Evolutionary conservation across 2,888 invertebrate genomes (phyloP), one percentile per base, ranked within the genome.

Genomic region (Junonia oenone): DNA sequence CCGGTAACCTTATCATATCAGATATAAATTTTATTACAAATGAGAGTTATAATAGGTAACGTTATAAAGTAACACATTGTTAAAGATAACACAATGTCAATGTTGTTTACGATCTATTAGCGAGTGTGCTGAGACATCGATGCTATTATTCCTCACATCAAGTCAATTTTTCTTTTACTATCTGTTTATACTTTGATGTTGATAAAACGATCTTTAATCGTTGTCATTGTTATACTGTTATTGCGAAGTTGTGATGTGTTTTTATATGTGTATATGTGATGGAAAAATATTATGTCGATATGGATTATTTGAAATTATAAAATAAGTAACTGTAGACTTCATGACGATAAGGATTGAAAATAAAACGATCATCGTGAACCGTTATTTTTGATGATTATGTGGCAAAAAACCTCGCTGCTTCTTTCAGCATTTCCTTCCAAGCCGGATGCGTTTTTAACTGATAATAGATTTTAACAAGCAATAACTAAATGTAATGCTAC

Each of bases 101-200:
- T 37, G 27, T 51, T 45, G 45, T 26, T 33, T 51, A 26, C n/a
- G n/a, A 37, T 22, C 19, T 15, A 26, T 11, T 26, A n/a, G 35
- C 22, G 27, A 37, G n/a, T 45, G 37, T 26, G 27, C 45, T 45
- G 31, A 33, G 31, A 11, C 31, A 37, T 52, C 45, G 17, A 52
- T 52, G 17, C 35, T 45, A 15, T 51, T 55, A 29, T 48, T 38
- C 14, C 55, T 49, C 26, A 45, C 31, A 56, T 52, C 19, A 56
- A 38, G 48, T 13, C 19, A 48, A 46, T 59, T 54, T 59, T 54
- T 53, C 56, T 50, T 35, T 50, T 53, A 45, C 56, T 35, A 15
- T 45, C 31, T 15, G 26, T 43, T 45, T 57, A 49, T 45, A 40
- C 26, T 51, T 4, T 33, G 3, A n/a, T n/a, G n/a, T 33, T 3